These are phyloP conservation scores for Panagrolaimus sp. DNA, from an alignment of 1,140 invertebrate genomes.

Conservation along the genomic window DNA sequence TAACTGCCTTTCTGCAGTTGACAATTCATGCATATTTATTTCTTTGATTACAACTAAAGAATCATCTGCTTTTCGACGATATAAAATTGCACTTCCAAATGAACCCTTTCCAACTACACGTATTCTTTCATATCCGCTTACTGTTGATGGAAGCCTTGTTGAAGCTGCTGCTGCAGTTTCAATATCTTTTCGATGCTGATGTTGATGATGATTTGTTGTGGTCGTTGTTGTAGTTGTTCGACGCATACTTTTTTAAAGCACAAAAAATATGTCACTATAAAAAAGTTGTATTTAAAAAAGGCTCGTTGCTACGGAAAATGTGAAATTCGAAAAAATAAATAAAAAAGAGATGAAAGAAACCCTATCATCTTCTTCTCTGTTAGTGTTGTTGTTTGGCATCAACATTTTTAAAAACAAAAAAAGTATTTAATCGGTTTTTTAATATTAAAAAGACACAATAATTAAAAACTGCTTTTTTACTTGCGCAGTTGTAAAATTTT, in stretches of 20 bases:
- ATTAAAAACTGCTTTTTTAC: too few relatives aligned
- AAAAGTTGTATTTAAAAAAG: not conserved
- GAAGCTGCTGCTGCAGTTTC: too few relatives aligned
- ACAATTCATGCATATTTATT: constrained; percentile 71
- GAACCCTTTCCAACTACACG: constrained; percentile 62
- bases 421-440: not conserved
- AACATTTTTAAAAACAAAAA: not conserved
- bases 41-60: constrained; percentile 71
- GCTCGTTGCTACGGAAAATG: not conserved
- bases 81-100: constrained; percentile 71
- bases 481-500: too few relatives aligned
- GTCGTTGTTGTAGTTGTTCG: too few relatives aligned
- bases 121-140: not conserved
- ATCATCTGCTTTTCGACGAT: constrained; percentile 66
- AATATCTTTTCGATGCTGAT: too few relatives aligned
- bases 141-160: too few relatives aligned
- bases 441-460: too few relatives aligned
- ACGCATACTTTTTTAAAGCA: not conserved
- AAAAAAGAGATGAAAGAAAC: not conserved
- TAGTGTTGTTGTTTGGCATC: not conserved
- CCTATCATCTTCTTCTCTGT: not conserved
- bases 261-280: not conserved
- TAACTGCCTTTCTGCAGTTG: constrained; percentile 66
- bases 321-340: not conserved
- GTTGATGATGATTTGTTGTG: too few relatives aligned